Conservation (phyloP, 2,113 vertebrate species). For the Eptatretus burgeri region DNA sequence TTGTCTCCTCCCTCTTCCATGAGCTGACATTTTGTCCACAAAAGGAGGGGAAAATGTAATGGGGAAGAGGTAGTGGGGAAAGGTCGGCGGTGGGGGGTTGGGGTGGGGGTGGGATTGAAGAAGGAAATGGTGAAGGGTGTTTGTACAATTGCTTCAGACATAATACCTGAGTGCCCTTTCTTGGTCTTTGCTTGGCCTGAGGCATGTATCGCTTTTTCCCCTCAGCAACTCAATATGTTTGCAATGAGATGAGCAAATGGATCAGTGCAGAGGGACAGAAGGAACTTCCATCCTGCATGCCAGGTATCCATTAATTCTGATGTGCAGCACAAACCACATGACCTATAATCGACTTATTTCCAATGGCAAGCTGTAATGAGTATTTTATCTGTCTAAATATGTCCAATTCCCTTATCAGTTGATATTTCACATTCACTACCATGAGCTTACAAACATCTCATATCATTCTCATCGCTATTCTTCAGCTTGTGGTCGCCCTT, state of each 20-base stretch:
- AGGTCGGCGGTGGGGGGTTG: too few relatives aligned
- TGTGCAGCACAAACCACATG: background rate
- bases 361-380: background rate
- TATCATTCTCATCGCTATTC: slow-evolving; percentile 12
- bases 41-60: too few relatives aligned
- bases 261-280: background rate
- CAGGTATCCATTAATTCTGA: slow-evolving; percentile 3
- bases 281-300: background rate
- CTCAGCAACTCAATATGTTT: background rate
- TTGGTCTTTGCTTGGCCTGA: too few relatives aligned
- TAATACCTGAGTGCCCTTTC: too few relatives aligned
- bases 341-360: background rate
- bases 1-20: too few relatives aligned
- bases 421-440: background rate
- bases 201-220: too few relatives aligned
- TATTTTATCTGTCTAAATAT: background rate
- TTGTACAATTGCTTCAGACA: too few relatives aligned
- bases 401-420: background rate
- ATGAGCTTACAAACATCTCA: background rate
- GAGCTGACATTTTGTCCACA: too few relatives aligned
- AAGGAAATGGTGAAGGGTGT: too few relatives aligned
- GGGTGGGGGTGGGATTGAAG: too few relatives aligned
- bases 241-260: background rate
- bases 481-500: slow-evolving; percentile 31
- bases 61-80: too few relatives aligned